Evolutionary conservation across 2,113 vertebrate genomes (phyloP), one percentile per base, ranked within the genome.

Genomic region (Bos javanicus): DNA sequence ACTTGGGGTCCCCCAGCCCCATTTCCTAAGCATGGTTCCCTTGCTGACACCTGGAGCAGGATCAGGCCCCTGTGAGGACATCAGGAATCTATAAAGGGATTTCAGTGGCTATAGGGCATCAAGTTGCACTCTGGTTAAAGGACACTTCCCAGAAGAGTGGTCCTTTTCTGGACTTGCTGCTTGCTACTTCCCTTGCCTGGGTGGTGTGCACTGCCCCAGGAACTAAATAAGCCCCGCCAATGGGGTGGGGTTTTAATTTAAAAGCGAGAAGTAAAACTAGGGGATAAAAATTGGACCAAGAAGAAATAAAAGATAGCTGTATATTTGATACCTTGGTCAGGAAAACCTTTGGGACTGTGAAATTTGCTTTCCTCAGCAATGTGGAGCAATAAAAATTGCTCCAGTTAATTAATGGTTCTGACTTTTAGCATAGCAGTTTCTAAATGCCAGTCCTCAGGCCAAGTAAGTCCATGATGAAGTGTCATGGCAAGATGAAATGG

Each of bases 331-430:
- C 6, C 80, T 46, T 48, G 64, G 84, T 78, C 43, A 50, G 78
- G 76, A 90, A 88, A 86, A 94, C 71, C 28, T 93, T n/a, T 36
- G 36, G n/a, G 78, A 78, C 21, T 91, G 43, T 60, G 87, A 90
- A 95, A 82, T 90, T 87, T 94, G 76, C 95, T 78, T 92, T 86
- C 62, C 67, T 97, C 56, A 80, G 93, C 62, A 57, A 33, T 36
- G 48, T 67, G 60, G 30, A 71, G 48, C 36, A 43, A 74, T 26
- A 52, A 33, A 60, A 81, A 85, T 52, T 91, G 85, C 48, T 54
- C 46, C n/a, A 64, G 43, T 71, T 96, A 95, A 87, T 92, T 96
- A 81, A 91, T 59, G 17, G 26, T 43, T 94, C 19, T 81, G 96
- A 95, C 96, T 96, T 96, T 84, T 14, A 93, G 76, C 82, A 95